Evolutionary conservation across 2,113 vertebrate genomes (phyloP).

Genomic region (Campylomormyrus numenius): DNA sequence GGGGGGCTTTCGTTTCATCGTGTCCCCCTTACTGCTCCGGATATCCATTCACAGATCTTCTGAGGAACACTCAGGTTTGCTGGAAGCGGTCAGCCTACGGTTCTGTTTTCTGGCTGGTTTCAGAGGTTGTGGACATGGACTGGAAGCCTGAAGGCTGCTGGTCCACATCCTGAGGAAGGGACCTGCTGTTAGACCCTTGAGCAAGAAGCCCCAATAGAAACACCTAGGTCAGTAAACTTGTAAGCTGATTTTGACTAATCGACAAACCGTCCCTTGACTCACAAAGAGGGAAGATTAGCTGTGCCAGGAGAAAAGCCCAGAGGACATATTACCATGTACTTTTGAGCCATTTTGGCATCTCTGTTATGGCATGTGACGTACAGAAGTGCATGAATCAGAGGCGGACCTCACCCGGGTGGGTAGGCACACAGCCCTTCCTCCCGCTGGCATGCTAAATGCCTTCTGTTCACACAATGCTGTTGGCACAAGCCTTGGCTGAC

Average conservation of each 20-base stretch:
- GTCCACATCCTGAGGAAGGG: not conserved
- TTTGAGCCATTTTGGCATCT: not conserved
- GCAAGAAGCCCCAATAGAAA: not conserved
- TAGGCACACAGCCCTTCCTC: not conserved
- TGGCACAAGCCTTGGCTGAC: not conserved
- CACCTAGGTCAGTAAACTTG: not conserved
- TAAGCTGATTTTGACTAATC: not conserved
- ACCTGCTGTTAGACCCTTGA: not conserved
- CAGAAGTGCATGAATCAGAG: not conserved
- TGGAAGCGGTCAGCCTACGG: not conserved
- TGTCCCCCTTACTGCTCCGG: not conserved
- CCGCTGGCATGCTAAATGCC: not conserved
- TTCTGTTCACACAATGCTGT: slow-evolving; percentile 15
- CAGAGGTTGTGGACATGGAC: not conserved
- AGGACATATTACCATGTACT: not conserved
- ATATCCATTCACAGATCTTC: not conserved
- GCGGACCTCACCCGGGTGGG: not conserved
- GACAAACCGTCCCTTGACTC: not conserved
- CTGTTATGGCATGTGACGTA: not conserved
- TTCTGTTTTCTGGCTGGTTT: not conserved
- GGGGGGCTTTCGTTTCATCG: not conserved
- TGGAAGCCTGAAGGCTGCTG: not conserved
- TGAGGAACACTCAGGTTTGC: not conserved
- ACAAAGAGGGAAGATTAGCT: not conserved
- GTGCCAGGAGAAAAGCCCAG: not conserved